phyloP scores from a whole-genome alignment of 2,113 vertebrate species.

The Scolopax mira region DNA sequence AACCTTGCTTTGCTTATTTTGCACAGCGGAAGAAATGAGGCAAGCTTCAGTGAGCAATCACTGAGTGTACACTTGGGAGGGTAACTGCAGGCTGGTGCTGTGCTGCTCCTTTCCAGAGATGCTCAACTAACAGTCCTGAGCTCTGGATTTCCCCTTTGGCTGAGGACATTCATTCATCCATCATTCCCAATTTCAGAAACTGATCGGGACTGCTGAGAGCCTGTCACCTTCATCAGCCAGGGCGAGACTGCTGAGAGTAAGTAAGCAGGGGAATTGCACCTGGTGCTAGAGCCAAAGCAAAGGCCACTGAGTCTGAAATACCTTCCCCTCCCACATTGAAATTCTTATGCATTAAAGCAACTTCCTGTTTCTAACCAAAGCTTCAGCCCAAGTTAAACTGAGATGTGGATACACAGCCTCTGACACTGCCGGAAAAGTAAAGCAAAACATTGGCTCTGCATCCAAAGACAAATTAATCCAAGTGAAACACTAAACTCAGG shows the following conservation, averaged over 20 bases:
- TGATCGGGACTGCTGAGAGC: not conserved
- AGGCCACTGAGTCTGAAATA: not conserved
- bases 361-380: constrained; percentile 2
- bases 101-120: not conserved
- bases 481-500: not conserved
- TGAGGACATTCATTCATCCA: not conserved
- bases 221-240: accelerated
- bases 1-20: not conserved
- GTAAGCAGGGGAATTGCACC: not conserved
- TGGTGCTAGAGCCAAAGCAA: not conserved
- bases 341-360: not conserved
- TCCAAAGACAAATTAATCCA: not conserved
- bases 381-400: not conserved
- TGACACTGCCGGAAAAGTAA: not conserved
- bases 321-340: constrained; percentile 29
- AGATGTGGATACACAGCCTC: not conserved
- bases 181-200: not conserved
- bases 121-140: not conserved
- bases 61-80: accelerated
- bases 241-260: not conserved
- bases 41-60: not conserved
- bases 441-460: not conserved
- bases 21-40: not conserved
- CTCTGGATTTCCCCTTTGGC: not conserved
- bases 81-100: not conserved